Base-by-base conservation (phyloP, 2,113 vertebrate species). In the Rhinolophus ferrumequinum region DNA sequence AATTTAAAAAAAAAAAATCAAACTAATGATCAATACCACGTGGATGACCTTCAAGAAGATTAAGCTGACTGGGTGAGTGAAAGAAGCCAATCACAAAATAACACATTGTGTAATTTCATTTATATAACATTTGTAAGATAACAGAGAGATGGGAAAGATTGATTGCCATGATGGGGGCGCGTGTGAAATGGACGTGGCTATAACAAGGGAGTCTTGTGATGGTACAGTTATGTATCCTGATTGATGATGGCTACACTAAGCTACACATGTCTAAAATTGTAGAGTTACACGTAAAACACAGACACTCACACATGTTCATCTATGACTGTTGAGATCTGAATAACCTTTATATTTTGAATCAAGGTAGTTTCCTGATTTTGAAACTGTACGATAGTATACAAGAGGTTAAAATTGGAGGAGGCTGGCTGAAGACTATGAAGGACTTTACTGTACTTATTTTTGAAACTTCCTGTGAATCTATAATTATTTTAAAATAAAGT, bases 401-500 rank as follows among this genome's bases (percentile, higher is more conserved):
- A 88, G n/a, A 41, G 47, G 19, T 28, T 62, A 50, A 67, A 77
- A 47, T 8, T 58, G 58, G 19, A 35, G 10, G 14, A 87, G 52
- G 3, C 6, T 44, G 33, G 15, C 3, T 30, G 28, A 73, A 52
- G 38, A 88, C 9, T 44, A 41, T 14, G 13, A 2, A 76, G 13
- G 15, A 7, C 12, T 4, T 84, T 60, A 41, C 47, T 60, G 18
- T 35, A 79, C 24, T 33, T 28, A 26, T 28, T 28, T 60, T 83
- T 72, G 6, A 13, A 83, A 89, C 3, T 62, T 73, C 19, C 9
- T 44, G 21, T 22, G n/a, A 85, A 33, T 38, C 18, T 62, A 33
- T 62, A 60, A 38, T 69, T 56, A 82, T 76, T 92, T 86, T 11
- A 86, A 76, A 93, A 66, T 72, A 62, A 87, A 66, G 69, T 58